These are phyloP conservation scores for Zosterops hypoxanthus DNA, from an alignment of 2,113 vertebrate genomes.

Conservation along the genomic window DNA sequence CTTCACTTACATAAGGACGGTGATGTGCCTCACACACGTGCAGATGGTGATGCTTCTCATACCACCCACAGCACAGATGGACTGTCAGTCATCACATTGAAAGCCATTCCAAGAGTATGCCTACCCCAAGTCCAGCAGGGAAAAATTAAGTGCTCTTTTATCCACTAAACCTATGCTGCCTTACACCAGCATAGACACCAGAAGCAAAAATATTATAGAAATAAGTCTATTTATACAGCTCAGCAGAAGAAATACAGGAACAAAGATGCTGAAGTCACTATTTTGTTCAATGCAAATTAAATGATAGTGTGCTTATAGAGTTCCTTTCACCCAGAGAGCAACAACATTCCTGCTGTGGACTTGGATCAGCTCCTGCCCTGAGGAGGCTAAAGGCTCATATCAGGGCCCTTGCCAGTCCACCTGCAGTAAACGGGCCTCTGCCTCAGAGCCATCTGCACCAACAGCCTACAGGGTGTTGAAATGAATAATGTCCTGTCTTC, in stretches of 20 bases:
- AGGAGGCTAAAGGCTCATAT: not conserved
- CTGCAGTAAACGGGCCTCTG: not conserved
- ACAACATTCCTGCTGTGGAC: not conserved
- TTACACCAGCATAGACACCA: not conserved
- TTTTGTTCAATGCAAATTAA: not conserved
- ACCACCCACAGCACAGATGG: slow-evolving; percentile 64
- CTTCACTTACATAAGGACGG: not conserved
- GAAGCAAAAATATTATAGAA: slow-evolving; percentile 41
- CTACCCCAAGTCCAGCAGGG: slow-evolving; percentile 7
- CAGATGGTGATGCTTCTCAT: slow-evolving; percentile 61
- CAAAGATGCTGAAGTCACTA: not conserved
- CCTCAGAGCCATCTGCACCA: not conserved
- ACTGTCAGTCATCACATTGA: slow-evolving; percentile 57
- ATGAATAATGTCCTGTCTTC: not conserved
- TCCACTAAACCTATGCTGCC: not conserved
- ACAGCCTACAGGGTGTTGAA: not conserved
- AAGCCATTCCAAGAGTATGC: slow-evolving; percentile 22
- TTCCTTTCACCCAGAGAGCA: not conserved
- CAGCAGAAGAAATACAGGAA: not conserved
- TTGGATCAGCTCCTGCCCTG: not conserved
- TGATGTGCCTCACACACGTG: slow-evolving; percentile 12
- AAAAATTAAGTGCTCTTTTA: slow-evolving; percentile 26
- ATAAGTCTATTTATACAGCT: slow-evolving; percentile 8
- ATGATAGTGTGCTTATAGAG: not conserved
- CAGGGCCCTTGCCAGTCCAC: not conserved